These are phyloP conservation scores for Euura saliciscinereae DNA, from an alignment of 1,140 invertebrate species.

Conservation along the genomic window DNA sequence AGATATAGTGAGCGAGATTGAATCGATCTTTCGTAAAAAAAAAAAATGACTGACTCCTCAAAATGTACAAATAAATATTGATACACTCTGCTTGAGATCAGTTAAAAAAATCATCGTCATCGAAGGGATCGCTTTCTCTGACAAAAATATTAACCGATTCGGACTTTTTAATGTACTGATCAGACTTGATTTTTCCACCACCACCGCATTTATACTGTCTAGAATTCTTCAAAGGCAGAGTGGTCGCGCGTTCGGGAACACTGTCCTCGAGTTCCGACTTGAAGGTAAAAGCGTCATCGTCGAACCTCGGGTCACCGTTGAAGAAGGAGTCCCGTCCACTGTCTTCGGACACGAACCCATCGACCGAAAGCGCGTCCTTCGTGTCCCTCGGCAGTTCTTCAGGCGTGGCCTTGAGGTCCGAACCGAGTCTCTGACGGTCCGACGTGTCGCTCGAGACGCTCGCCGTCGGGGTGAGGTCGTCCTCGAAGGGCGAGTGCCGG, in stretches of 20 bases:
- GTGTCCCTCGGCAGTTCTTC: constrained; percentile 39
- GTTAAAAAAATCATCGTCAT: constrained; percentile 85
- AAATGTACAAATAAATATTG: neutral
- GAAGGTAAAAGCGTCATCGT: constrained; percentile 52
- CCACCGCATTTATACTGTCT: constrained; percentile 49
- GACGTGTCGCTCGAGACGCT: constrained; percentile 51
- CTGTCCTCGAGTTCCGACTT: constrained; percentile 54
- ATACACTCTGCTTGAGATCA: constrained; percentile 50
- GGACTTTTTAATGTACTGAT: constrained; percentile 76
- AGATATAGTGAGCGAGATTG: too few relatives aligned
- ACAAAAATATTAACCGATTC: constrained; percentile 88
- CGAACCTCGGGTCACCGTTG: constrained; percentile 50
- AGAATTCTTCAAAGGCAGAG: constrained; percentile 52
- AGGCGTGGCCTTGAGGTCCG: constrained; percentile 49
- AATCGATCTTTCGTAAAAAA: too few relatives aligned
- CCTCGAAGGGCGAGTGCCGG: constrained; percentile 71
- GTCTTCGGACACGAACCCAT: constrained; percentile 42
- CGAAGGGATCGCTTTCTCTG: constrained; percentile 81
- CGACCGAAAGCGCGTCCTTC: constrained; percentile 32
- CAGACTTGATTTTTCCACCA: constrained; percentile 38
- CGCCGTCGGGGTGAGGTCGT: constrained; percentile 70
- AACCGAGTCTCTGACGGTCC: constrained; percentile 42
- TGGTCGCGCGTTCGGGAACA: constrained; percentile 45
- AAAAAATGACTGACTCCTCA: neutral
- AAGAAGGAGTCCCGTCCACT: constrained; percentile 47